Base-by-base conservation (phyloP, 2,888 invertebrate genomes). In the Pyrocoelia pectoralis region DNA sequence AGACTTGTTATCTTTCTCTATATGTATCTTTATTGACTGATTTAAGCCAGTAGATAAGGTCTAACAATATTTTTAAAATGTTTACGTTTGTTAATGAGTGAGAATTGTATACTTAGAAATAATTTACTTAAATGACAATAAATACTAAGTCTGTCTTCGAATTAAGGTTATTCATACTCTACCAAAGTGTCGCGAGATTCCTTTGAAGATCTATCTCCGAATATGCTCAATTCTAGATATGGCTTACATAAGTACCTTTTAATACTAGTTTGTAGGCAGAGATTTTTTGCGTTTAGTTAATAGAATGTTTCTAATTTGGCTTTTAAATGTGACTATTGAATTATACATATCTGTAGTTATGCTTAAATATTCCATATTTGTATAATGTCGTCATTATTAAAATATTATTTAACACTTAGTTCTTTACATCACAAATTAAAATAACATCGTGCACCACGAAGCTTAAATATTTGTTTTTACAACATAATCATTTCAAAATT, bases 71-170 rank as follows among this genome's bases (percentile, higher is more conserved):
- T 38, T 38, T n/a, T n/a, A n/a, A n/a, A n/a, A 38, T 38, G 38
- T 49, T 28, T 51, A 40, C 24, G 24, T 24, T 24, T 24, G 15
- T 13, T 29, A 24, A 8, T 53, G 48, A 46, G 40, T 63, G 24
- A 33, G 10, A 33, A 33, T 33, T 33, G 6, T 59, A 59, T n/a
- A n/a, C n/a, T n/a, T n/a, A n/a, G n/a, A n/a, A n/a, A n/a, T n/a
- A n/a, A n/a, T n/a, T n/a, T n/a, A n/a, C n/a, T 43, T 53, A 53
- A 58, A 57, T 63, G 63, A 63, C 63, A 63, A 63, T 63, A 63
- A 59, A 50, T 41, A 14, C 29, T 56, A 63, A 63, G 63, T 63
- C 58, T 63, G 57, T 53, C 38, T 53, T 57, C n/a, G 46, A 46
- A n/a, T 18, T n/a, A 8, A 3, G 9, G 3, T 19, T 28, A 14